Evolutionary conservation across 2,888 invertebrate species (phyloP), one percentile per base, ranked within the genome.

Genomic region (Orthosia gracilis): DNA sequence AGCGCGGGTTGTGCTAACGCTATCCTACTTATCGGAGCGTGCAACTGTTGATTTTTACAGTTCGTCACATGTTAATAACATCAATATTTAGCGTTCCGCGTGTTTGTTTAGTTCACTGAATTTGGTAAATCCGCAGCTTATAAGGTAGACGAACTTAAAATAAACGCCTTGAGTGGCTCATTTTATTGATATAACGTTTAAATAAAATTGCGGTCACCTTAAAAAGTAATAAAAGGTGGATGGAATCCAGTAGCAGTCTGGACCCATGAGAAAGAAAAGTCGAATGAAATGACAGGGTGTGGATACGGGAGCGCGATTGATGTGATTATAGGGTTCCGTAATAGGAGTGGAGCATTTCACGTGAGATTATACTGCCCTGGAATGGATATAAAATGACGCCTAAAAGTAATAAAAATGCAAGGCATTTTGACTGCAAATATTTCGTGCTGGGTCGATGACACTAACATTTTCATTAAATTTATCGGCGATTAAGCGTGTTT

Each of bases 201-300:
- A 93, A 92, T 91, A 89, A 94, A 94, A 94, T 93, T 94, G 92
- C 92, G 93, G 93, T 92, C 92, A 91, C 89, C 89, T 91, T 89
- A 89, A 91, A 93, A 93, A 92, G 88, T 83, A 91, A 91, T 92
- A 93, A 94, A 95, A 93, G 91, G 83, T 82, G 86, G 89, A 90
- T 89, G 93, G 94, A 94, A 95, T 95, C 89, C 96, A 94, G 96
- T 95, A 96, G 96, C 96, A 90, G 91, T 90, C 90, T 90, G 92
- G 91, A 93, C 87, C 93, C 95, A 94, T 96, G 96, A 95, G 96
- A 96, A 96, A 95, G 95, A 94, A 90, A 91, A 90, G 91, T 89
- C 87, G 91, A 93, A 93, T 94, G 91, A 93, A 92, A 92, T 91
- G 92, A 92, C 90, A 89, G 90, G 87, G 77, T 82, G 85, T 83